These are phyloP conservation scores for Musca vetustissima DNA, from an alignment of 1,140 invertebrate genomes.

Conservation along the genomic window DNA sequence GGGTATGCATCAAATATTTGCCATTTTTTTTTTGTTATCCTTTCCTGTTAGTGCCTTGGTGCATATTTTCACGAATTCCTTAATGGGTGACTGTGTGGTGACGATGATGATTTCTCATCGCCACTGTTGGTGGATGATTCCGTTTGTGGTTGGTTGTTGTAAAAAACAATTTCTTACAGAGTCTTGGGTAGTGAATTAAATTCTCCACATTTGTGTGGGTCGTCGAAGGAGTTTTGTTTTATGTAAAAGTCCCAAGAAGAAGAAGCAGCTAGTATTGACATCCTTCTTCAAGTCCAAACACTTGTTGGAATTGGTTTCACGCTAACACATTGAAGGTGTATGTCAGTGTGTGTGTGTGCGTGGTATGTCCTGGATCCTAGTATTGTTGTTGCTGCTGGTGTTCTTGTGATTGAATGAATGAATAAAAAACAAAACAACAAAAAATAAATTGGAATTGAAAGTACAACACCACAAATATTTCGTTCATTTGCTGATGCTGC, in stretches of 20 bases:
- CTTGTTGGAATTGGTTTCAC: neutral
- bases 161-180: too few species aligned
- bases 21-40: neutral
- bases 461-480: constrained; percentile 42
- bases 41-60: neutral
- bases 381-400: too few species aligned
- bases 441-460: constrained; percentile 22
- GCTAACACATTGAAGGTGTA: neutral
- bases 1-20: neutral
- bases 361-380: neutral
- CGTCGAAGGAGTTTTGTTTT: too few species aligned
- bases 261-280: neutral
- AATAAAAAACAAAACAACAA: constrained; percentile 1
- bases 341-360: neutral
- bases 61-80: constrained; percentile 20
- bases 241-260: too few species aligned
- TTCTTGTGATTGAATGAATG: neutral
- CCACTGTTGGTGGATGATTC: neutral
- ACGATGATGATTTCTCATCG: neutral
- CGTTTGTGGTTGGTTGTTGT: too few species aligned
- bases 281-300: constrained; percentile 2
- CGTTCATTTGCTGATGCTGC: constrained; percentile 37
- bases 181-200: too few species aligned
- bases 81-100: constrained; percentile 14
- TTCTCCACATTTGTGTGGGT: too few species aligned